Conservation (phyloP, 2,113 vertebrate genomes). For the Tupaia chinensis region DNA sequence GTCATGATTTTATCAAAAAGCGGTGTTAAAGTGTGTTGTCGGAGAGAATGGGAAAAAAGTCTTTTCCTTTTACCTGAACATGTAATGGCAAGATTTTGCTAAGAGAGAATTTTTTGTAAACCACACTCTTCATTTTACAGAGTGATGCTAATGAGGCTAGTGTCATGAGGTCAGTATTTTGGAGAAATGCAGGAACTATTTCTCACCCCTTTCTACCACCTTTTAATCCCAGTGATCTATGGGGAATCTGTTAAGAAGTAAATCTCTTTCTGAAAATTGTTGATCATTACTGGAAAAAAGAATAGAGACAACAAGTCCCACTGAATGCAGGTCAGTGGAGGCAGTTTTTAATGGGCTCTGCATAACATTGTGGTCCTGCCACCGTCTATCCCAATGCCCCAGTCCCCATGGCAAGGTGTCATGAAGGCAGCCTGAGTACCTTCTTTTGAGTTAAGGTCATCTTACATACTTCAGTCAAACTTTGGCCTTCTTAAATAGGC, state of each 20-base stretch:
- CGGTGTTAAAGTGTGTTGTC: no score
- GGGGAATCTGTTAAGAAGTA: background rate
- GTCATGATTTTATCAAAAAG: background rate
- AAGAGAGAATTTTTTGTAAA: background rate
- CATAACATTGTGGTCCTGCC: background rate
- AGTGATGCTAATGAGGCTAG: background rate
- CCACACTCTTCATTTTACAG: background rate
- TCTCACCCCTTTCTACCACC: background rate
- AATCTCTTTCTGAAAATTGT: accelerated
- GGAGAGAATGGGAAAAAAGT: background rate
- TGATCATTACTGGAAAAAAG: background rate
- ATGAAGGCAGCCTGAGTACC: background rate
- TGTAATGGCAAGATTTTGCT: accelerated
- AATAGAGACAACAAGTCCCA: accelerated
- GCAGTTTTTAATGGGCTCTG: background rate
- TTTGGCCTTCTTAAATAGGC: background rate
- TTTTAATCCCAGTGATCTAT: background rate
- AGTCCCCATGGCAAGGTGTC: no score
- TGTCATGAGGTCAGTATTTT: background rate
- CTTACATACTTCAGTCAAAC: no score
- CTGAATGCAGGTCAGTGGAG: no score
- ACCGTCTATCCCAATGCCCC: no score
- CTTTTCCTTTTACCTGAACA: accelerated
- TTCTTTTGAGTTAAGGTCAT: accelerated
- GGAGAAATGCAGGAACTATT: background rate